Conservation (phyloP, 2,888 invertebrate species). For the Drosophila pseudotalamancana region DNA sequence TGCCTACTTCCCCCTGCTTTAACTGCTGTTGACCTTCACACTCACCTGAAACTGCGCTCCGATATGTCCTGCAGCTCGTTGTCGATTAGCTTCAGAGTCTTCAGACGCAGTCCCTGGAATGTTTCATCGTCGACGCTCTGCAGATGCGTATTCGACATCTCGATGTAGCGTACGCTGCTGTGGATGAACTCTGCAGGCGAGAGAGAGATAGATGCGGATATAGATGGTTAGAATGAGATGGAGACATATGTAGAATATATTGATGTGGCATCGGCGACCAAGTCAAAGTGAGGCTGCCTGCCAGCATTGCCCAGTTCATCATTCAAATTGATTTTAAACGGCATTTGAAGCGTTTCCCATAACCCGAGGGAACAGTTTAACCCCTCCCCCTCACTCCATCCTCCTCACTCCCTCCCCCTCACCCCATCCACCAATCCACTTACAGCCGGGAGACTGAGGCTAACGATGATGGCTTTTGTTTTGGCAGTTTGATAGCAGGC, state of each 20-base stretch:
- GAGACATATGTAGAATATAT: conserved; percentile 12
- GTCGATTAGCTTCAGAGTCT: conserved; percentile 92
- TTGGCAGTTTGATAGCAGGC: conserved; percentile 78
- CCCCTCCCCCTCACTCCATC: not conserved
- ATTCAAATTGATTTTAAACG: conserved; percentile 80
- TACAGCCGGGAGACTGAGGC: conserved; percentile 17
- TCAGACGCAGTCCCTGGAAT: conserved; percentile 90
- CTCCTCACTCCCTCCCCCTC: not conserved
- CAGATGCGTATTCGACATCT: conserved; percentile 92
- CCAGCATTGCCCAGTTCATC: conserved; percentile 60
- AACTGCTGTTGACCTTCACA: conserved; percentile 66
- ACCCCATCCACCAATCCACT: too few species aligned
- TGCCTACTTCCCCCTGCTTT: not conserved
- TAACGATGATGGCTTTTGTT: conserved; percentile 80
- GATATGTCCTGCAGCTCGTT: conserved; percentile 92
- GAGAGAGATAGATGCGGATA: conserved; percentile 27
- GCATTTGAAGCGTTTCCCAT: conserved; percentile 73
- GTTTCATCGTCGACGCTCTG: conserved; percentile 92
- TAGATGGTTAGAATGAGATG: not conserved
- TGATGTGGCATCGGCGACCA: conserved; percentile 20
- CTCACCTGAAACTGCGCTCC: conserved; percentile 92
- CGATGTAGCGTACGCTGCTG: conserved; percentile 91
- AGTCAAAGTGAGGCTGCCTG: conserved; percentile 28
- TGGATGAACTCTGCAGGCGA: conserved; percentile 90
- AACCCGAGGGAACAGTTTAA: conserved; percentile 50